Evolutionary conservation across 2,888 invertebrate genomes (phyloP).

Genomic region (Drosophila kanekoi): DNA sequence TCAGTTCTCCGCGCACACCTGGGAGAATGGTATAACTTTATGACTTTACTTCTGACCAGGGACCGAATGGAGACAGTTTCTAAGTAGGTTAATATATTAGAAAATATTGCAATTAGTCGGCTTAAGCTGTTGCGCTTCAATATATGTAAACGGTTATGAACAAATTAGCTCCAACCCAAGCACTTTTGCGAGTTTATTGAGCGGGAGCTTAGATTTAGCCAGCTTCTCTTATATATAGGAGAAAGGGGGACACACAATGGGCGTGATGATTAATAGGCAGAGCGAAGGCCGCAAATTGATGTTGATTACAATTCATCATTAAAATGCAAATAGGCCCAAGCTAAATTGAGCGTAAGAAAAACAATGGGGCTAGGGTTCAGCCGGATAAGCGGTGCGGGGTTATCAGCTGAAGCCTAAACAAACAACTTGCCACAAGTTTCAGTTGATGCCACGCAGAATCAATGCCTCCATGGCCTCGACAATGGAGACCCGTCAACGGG

Average conservation of each 20-base stretch:
- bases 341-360: conserved; percentile 33
- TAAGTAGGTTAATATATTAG: background rate
- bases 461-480: conserved; percentile 37
- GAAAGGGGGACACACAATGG: conserved; percentile 24
- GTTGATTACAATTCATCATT: conserved; percentile 77
- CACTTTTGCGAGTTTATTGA: background rate
- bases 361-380: conserved; percentile 29
- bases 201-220: conserved; percentile 10
- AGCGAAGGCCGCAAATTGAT: conserved; percentile 53
- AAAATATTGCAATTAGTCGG: background rate
- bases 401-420: conserved; percentile 53
- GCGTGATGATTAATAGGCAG: conserved; percentile 64
- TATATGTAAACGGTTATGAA: background rate
- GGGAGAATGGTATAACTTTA: background rate
- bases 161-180: conserved; percentile 2
- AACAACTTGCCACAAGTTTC: conserved; percentile 64
- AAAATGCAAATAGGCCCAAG: conserved; percentile 58
- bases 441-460: conserved; percentile 42
- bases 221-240: conserved; percentile 35
- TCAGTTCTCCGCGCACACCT: too few species aligned
- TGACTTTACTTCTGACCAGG: too few species aligned
- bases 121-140: background rate
- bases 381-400: conserved; percentile 1
- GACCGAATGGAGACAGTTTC: too few species aligned
- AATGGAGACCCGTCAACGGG: conserved; percentile 58